Base-by-base conservation (phyloP, 2,888 invertebrate species). In the Octodonta nipae region DNA sequence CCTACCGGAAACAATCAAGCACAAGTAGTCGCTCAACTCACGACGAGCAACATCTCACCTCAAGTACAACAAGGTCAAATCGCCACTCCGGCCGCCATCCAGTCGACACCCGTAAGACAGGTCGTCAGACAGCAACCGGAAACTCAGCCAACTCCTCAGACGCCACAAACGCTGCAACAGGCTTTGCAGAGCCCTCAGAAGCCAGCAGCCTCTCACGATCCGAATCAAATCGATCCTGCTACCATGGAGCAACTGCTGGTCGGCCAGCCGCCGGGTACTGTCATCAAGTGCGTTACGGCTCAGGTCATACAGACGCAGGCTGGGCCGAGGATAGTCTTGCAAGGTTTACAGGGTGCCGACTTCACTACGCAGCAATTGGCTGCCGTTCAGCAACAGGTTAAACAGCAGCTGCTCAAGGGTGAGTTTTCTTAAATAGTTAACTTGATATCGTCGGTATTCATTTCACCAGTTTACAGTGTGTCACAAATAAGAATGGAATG, bases 321-420 rank as follows among this genome's bases (percentile, higher is more conserved):
- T 47, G 86, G 87, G 0, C 86, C 87, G 3, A 73, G 85, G 47
- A 87, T 88, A 45, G 83, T 88, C 7, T 61, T 88, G 32, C 86
- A 87, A 57, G 87, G 87, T 6, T 63, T 87, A 14, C 81, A 84
- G 43, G 84, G 85, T 1, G 78, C 83, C 37, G 80, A 84, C 43
- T 77, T 88, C 43, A 80, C 85, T 0, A 78, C 77, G 2, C 81
- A 83, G 42, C 87, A 88, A 57, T 58, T 87, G 45, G 74, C 78
- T 3, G 70, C 84, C 36, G 83, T 88, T 1, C 86, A 88, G 51
- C 82, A 85, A 45, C 87, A 88, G 67, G 86, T 88, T 11, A 87
- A 87, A 58, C 85, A 86, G 50, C 87, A 88, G 55, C 62, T 87
- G 31, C 64, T 86, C 30, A 86, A 85, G 76, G 84, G 84, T 85